Evolutionary conservation across 2,113 vertebrate genomes (phyloP), one percentile per base, ranked within the genome.

Genomic region (Cranoglanis bouderius): DNA sequence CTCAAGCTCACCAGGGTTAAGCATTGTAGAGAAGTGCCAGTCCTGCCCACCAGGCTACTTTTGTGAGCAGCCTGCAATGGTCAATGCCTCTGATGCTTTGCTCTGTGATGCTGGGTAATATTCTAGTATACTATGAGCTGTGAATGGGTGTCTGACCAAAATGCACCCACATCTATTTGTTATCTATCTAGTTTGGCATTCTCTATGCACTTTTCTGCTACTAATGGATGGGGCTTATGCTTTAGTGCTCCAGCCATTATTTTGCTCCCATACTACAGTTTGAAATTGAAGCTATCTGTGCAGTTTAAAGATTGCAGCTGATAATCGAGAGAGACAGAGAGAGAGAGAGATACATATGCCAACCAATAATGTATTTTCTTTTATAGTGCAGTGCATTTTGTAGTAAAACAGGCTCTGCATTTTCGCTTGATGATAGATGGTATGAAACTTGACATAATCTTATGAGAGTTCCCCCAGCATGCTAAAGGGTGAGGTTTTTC

Each of bases 61-160:
- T 88, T 99, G 98, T 94, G 93, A 94, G 2, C 88, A 88, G 24
- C 90, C 95, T n/a, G 97, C 96, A 19, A 87, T 97, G 88, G 91
- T 95, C n/a, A 90, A 94, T 9, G 46, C 93, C 70, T 94, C 94
- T 32, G 94, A 96, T 65, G 95, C 94, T 0, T 84, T 84, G 0
- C 95, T 91, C 0, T 99, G 98, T 86, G 91, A 95, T 0, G 94
- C 97, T 35, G 97, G 97, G 97, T 99, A 91, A 92, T 88, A 12
- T 86, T 89, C 85, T 65, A 49, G 16, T 29, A 59, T 83, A 61
- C 1, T 6, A 40, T 35, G 49, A 84, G 80, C 26, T 32, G 77
- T 61, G 51, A 24, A 57, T 35, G 10, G 21, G 82, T 6, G 43
- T 77, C 86, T 84, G 26, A 86, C 51, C 85, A 84, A 29, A 78